Evolutionary conservation across 2,888 invertebrate genomes (phyloP), one percentile per base, ranked within the genome.

Genomic region (Formica aserva): DNA sequence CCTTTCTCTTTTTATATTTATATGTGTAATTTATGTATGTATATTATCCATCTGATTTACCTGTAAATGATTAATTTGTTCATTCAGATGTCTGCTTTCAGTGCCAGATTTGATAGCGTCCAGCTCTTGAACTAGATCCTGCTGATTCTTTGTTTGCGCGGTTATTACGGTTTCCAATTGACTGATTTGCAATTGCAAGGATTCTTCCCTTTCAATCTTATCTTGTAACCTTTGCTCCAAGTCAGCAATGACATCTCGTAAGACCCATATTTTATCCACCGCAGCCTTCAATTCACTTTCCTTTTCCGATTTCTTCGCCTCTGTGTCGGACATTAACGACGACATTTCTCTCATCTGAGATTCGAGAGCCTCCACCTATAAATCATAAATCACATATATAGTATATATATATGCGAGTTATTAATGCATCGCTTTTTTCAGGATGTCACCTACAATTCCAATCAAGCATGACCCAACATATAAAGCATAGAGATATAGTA

Each of bases 281-380:
- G 97, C 96, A n/a, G 97, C 96, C 94, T 97, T 96, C 1, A 97
- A 94, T 87, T 98, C 98, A 1, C 95, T 95, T 93, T 98, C 97
- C 0, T 97, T 95, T 76, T 96, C 96, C 1, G 96, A 96, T 89
- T 96, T 96, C 85, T 96, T 96, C 0, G 95, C 94, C 89, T 97
- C 96, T 1, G 96, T 94, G 11, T 97, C 97, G 1, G 95, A 93
- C 86, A 97, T 96, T 74, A 96, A 95, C 87, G 96, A 95, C 67
- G 96, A 96, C 95, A 97, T 96, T 85, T 97, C 97, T 45, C 97
- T 96, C 67, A 97, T 95, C 94, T 98, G 97, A 2, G 96, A 95
- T 95, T 98, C 98, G 87, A 98, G 95, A 77, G 97, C 97, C 92
- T 98, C 98, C 75, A 98, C 97, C 98, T 98, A 52, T 52, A 55